Evolutionary conservation across 2,888 invertebrate genomes (phyloP), one percentile per base, ranked within the genome.

Genomic region (Saturnia pavonia): DNA sequence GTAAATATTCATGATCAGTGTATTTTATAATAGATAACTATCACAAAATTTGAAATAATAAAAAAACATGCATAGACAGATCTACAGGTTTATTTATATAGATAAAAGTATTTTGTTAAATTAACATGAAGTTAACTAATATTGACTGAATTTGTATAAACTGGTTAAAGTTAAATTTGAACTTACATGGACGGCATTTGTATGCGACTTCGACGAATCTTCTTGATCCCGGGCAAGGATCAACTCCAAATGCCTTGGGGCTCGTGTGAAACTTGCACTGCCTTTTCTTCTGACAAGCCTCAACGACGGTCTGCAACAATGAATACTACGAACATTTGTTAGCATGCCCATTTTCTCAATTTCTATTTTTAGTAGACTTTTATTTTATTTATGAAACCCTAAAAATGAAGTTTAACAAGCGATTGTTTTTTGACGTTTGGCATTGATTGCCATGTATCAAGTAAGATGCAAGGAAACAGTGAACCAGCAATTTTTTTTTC

Each of bases 111-210:
- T 57, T 22, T 25, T 57, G 12, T 57, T 11, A 48, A 16, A 48
- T 48, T 16, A 16, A 48, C 19, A 3, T 19, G 19, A 48, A 48
- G 19, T 19, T 48, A 48, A 19, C 19, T 48, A 6, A 48, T 48
- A 48, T 16, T 19, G 19, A 8, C 19, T 57, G n/a, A 57, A 57
- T 48, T 48, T 19, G 12, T 57, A 6, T 25, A 0, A 57, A 2
- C 11, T 12, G 12, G 1, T 11, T 57, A 27, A 25, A 57, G 8
- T 57, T 11, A 25, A 57, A 34, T 16, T 14, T 63, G 16, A 76
- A 97, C 97, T 97, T 95, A 99, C 99, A 97, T 85, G 99, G 99
- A 91, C 98, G 96, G 95, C 99, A 99, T 94, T 99, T 99, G 94
- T 98, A 99, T 80, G 98, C 98, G 76, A 99, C 98, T 94, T 99